A percentile compares a stretch with the other conserved stretches of the same genome.
Conservation (phyloP, 2,797 vertebrate genomes). For the Todus mexicanus region DNA sequence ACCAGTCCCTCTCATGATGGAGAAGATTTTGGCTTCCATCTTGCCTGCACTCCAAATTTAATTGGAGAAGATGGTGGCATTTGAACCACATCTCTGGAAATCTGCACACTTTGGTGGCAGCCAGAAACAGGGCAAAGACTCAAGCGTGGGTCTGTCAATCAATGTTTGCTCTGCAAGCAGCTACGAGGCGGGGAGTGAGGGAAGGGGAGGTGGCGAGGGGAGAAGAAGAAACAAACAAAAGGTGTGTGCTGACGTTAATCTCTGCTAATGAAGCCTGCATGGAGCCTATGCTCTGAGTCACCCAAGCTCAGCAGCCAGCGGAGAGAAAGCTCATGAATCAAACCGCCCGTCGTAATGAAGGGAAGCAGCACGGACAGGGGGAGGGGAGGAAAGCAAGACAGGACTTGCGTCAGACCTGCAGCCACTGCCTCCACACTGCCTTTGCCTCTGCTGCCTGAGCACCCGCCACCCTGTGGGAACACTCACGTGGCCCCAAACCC, state of each 20-base stretch:
- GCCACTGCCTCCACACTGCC: not conserved
- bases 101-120: not conserved
- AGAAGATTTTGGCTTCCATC: not conserved
- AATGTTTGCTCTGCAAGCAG: not conserved
- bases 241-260: slow-evolving; percentile 33
- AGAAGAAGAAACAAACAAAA: not conserved
- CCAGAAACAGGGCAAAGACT: not conserved
- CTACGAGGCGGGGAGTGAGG: not conserved
- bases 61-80: not conserved
- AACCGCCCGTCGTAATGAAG: not conserved
- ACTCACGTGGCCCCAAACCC: not conserved
- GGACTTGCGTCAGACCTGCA: not conserved
- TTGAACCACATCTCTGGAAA: not conserved
- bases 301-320: not conserved
- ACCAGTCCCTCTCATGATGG: not conserved
- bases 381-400: not conserved
- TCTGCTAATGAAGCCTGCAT: not conserved
- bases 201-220: not conserved
- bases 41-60: not conserved
- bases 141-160: not conserved
- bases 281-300: slow-evolving; percentile 48
- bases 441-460: not conserved
- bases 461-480: rapidly evolving
- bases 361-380: not conserved
- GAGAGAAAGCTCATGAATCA: slow-evolving; percentile 46